Conservation (phyloP, 2,797 vertebrate species). For the Lutjanus campechanus region DNA sequence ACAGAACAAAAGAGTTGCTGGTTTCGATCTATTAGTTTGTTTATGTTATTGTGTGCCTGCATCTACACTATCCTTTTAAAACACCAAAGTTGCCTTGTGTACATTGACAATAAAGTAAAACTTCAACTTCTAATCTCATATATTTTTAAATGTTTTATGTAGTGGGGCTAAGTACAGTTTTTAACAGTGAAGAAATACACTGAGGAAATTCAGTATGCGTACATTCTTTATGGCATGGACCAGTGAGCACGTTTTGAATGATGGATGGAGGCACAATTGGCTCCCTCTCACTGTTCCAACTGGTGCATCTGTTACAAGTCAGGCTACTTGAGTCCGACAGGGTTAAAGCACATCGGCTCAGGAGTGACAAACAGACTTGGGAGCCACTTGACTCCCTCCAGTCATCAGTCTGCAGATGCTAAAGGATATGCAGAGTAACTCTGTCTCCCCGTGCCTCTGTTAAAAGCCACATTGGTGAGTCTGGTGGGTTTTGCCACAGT, state of each 20-base stretch:
- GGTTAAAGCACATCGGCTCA: conserved; percentile 22
- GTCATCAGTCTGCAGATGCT: conserved; percentile 20
- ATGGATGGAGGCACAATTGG: not conserved
- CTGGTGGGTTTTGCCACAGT: conserved; percentile 1
- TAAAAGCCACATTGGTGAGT: conserved; percentile 29
- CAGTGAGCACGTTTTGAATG: not conserved
- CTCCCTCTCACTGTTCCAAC: conserved; percentile 2
- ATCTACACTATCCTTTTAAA: too few relatives aligned
- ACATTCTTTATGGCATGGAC: not conserved
- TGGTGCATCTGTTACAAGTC: conserved; percentile 15
- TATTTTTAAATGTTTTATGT: not conserved
- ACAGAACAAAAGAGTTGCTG: too few relatives aligned
- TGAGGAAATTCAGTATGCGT: not conserved
- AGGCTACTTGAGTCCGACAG: conserved; percentile 1
- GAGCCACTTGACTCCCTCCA: not conserved
- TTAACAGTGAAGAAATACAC: not conserved
- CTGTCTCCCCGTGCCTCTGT: conserved; percentile 14
- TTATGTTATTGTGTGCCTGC: too few relatives aligned
- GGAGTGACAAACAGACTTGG: not conserved
- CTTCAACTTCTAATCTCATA: not conserved
- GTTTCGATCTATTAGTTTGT: too few relatives aligned
- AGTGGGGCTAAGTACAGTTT: not conserved
- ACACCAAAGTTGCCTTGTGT: too few relatives aligned
- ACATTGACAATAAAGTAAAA: too few relatives aligned
- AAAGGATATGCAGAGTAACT: not conserved